Evolutionary conservation across 2,888 invertebrate species (phyloP), one percentile per base, ranked within the genome.

Genomic region (Erebia epiphron): DNA sequence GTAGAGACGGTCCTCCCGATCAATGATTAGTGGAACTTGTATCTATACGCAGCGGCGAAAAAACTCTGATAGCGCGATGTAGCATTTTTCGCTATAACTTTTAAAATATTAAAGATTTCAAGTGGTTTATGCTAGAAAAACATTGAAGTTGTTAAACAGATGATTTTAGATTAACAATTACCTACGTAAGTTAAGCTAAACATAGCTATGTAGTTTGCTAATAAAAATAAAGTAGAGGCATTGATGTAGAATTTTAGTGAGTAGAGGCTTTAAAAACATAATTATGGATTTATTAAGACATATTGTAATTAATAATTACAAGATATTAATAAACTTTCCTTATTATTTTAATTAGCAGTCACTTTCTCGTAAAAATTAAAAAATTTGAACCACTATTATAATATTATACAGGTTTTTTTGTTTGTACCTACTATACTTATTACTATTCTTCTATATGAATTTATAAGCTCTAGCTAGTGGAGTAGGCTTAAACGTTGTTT

Each of bases 61-160:
- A 57, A 21, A 57, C 14, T 57, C 18, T 21, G 21, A 57, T 57
- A 57, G 56, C 56, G 56, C 21, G 56, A 57, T 57, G 13, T 10
- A 57, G 56, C 7, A 21, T 7, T 57, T 57, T 57, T 57, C 21
- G 13, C 26, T 26, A 26, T 26, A 57, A 57, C 26, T 57, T 21
- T 14, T 26, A 14, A 57, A 57, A 21, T 26, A 26, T 21, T 57
- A 16, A 4, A 57, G 11, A 14, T 26, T 57, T 57, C 7, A 10
- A 9, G 10, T 16, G 11, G 10, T 18, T 11, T 54, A 54, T 18
- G 10, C 16, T 54, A 54, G 2, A 54, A 10, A 10, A 10, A 1
- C 9, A 10, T 54, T 10, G 1, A 10, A 16, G 18, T 54, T 9
- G 10, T 10, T 10, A 54, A 54, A 54, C 8, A 54, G 10, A 10